Base-by-base conservation (phyloP, 2,113 vertebrate species). In the Bolborhynchus lineola region DNA sequence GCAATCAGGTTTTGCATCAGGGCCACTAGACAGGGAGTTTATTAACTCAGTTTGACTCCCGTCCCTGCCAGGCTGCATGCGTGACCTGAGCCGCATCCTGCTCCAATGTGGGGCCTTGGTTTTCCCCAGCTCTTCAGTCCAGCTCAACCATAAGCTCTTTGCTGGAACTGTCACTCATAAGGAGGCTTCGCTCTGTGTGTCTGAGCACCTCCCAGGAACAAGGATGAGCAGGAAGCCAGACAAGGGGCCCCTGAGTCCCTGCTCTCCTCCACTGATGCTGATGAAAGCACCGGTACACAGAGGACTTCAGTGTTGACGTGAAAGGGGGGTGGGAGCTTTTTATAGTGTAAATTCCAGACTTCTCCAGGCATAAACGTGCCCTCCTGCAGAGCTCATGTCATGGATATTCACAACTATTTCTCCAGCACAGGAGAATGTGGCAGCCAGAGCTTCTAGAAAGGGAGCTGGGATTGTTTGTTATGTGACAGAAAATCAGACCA, bases 361-460 rank as follows among this genome's bases (percentile, higher is more conserved):
- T 71, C 35, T 46, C 35, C 42, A 46, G 70, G 33, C 1, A 0
- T 18, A 7, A 5, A 42, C 0, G 2, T 67, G 80, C 55, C n/a
- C 69, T 24, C 37, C 69, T 37, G 46, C 75, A 25, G 0, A 3
- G 74, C 55, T 80, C 29, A 13, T 31, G 26, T 42, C 11, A 6
- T 4, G 31, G 64, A 18, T 64, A 39, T 23, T 77, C 33, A 4
- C 0, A 29, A 7, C 33, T 42, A 9, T 52, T 71, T 37, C 41
- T 83, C 62, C 86, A 72, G 72, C 76, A 25, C 29, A 13, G 65
- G 57, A 64, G 75, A 37, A 79, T 1, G 70, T 37, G 75, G 53
- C 70, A 93, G 71, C 59, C 77, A 71, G 82, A 52, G 10, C 74
- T 82, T 82, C 52, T 88, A 71, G 92, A 29, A 67, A n/a, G 49